Evolutionary conservation across 2,888 invertebrate species (phyloP), one percentile per base, ranked within the genome.

Genomic region (Eristalis arbustorum): DNA sequence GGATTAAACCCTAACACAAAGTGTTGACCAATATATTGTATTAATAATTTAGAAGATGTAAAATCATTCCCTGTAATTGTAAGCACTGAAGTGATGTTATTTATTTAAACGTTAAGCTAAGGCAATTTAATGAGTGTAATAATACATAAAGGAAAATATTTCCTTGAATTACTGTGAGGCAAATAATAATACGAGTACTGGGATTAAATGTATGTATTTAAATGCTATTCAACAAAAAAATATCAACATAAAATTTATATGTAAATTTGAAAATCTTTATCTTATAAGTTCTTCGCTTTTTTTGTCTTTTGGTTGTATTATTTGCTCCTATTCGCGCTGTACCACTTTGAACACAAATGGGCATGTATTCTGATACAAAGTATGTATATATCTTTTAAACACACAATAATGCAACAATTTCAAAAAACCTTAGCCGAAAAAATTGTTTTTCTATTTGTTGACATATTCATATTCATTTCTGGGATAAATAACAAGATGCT

Each of bases 1-100:
- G 78, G 22, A 57, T 61, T 67, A 67, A 83, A 75, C 61, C 40
- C 59, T 59, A 59, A 78, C 75, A 83, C 87, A 83, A 78, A 59
- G 78, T 78, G 71, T 49, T 49, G 49, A 49, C 66, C 78, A 68
- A 85, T 42, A 78, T 74, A 78, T 31, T 72, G 73, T 62, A 71
- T 64, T 71, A 68, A 82, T 57, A 87, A 78, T 81, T 81, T 81
- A 84, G 71, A 67, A 69, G 79, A 42, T 71, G 75, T 42, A 81
- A 81, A 68, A 74, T 66, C 87, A 87, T 87, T 87, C 87, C 87
- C 83, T 83, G 64, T 87, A 83, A 78, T 63, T 59, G 63, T 87
- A 87, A 87, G 83, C 83, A 87, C 87, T 67, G 69, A 78, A 83
- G 87, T 87, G 83, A 87, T 87, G 87, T 87, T 79, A 83, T 83